These are phyloP conservation scores for Verasper variegatus DNA, from an alignment of 2,113 vertebrate genomes.

Conservation along the genomic window DNA sequence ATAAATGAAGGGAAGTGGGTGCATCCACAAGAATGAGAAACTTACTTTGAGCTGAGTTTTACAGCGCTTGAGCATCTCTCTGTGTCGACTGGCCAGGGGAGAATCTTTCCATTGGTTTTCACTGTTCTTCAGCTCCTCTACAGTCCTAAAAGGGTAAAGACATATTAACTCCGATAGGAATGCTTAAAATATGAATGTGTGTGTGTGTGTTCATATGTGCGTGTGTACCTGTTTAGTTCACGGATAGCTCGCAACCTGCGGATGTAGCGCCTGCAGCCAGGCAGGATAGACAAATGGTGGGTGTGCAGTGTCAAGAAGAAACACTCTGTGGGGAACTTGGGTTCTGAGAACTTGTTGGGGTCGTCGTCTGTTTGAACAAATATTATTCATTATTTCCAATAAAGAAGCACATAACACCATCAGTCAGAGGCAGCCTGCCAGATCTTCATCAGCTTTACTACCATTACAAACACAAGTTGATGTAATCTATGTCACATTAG, in stretches of 20 bases:
- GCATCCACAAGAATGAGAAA: constrained; percentile 18
- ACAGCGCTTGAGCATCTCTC: constrained; percentile 98
- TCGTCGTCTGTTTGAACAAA: constrained; percentile 84
- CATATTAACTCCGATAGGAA: constrained; percentile 10
- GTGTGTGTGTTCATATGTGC: neutral
- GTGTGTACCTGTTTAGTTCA: constrained; percentile 92
- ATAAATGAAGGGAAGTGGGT: neutral
- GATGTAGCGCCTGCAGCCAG: constrained; percentile 95
- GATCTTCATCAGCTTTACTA: no score
- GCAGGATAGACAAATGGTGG: constrained; percentile 96
- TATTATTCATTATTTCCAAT: neutral
- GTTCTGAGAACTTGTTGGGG: constrained; percentile 89
- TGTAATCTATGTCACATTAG: neutral
- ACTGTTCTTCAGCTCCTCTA: constrained; percentile 98
- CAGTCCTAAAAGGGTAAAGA: constrained; percentile 85
- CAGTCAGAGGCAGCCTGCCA: no score
- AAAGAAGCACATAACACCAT: no score
- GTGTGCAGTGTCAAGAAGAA: constrained; percentile 97
- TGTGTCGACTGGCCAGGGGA: constrained; percentile 91
- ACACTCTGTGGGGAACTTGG: constrained; percentile 97
- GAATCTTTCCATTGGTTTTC: constrained; percentile 99
- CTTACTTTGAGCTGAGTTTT: constrained; percentile 98
- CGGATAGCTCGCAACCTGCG: constrained; percentile 95
- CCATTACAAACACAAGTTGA: neutral
- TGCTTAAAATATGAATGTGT: neutral